A percentile compares a stretch with the other conserved stretches of the same genome.
Evolutionary conservation across 2,797 vertebrate species (phyloP).

Genomic region (Cirrhinus molitorella): DNA sequence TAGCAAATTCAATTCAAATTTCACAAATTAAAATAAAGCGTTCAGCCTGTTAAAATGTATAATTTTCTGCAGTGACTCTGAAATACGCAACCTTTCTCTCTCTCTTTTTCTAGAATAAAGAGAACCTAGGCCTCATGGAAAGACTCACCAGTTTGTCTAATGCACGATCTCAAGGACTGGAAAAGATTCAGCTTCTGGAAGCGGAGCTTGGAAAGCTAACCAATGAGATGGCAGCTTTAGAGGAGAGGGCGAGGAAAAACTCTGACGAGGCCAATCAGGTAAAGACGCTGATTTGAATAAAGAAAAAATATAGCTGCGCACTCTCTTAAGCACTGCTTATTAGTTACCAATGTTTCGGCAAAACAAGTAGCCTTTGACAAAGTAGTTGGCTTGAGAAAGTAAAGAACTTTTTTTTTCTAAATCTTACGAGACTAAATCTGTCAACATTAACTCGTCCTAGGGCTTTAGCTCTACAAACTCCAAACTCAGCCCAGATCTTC

Average conservation of each 20-base stretch:
- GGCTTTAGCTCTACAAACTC: no score
- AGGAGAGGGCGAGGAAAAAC: constrained; percentile 82
- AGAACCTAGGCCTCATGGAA: constrained; percentile 90
- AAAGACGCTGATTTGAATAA: constrained; percentile 23
- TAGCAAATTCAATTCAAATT: no score
- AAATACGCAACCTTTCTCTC: neutral
- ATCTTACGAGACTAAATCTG: no score
- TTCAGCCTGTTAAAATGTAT: neutral
- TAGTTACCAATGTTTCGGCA: no score
- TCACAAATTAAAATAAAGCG: neutral
- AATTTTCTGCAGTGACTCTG: neutral
- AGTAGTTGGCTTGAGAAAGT: no score
- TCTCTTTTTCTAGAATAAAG: constrained; percentile 82
- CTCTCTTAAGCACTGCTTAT: no score
- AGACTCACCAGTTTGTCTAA: constrained; percentile 85
- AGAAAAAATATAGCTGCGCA: no score
- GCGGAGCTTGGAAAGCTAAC: constrained; percentile 82
- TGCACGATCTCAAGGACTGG: constrained; percentile 77
- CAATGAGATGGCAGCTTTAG: constrained; percentile 75
- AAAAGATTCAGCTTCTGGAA: constrained; percentile 87
- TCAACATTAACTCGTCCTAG: no score
- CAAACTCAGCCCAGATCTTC: no score
- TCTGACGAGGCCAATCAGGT: constrained; percentile 85
- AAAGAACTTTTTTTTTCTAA: no score
- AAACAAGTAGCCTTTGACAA: no score